phyloP scores from a whole-genome alignment of 2,888 invertebrate genomes.

The Ceraclea dissimilis region DNA sequence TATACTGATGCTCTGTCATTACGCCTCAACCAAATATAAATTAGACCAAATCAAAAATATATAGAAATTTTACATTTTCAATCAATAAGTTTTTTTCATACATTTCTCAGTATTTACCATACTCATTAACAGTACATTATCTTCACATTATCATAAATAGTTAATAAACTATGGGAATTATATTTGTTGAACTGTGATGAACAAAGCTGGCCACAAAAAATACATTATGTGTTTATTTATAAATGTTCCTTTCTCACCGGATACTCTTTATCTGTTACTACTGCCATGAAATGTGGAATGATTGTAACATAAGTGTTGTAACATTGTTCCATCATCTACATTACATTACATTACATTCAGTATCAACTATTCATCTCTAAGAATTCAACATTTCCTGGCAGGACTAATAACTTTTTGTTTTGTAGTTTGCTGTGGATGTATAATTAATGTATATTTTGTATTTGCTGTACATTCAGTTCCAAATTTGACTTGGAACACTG shows the following conservation, averaged over 20 bases:
- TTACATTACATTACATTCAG: no score
- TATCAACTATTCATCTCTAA: no score
- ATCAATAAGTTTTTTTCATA: background rate
- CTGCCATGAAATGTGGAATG: slow-evolving; percentile 21
- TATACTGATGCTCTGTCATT: slow-evolving; percentile 20
- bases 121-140: background rate
- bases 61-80: background rate
- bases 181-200: slow-evolving; percentile 18
- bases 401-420: slow-evolving; percentile 18
- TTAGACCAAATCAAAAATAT: background rate
- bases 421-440: slow-evolving; percentile 26
- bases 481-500: slow-evolving; percentile 41
- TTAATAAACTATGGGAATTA: background rate
- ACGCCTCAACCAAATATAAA: slow-evolving; percentile 12
- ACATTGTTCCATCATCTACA: no score
- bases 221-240: slow-evolving; percentile 20
- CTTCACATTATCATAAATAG: background rate
- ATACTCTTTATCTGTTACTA: slow-evolving; percentile 17
- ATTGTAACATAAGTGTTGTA: no score
- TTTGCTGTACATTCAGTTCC: slow-evolving; percentile 37
- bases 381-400: slow-evolving; percentile 14
- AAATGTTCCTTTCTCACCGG: slow-evolving; percentile 23
- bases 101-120: background rate
- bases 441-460: slow-evolving; percentile 25
- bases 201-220: slow-evolving; percentile 23